phyloP scores from a whole-genome alignment of 1,140 invertebrate genomes.

The Alviniconcha marisindica region DNA sequence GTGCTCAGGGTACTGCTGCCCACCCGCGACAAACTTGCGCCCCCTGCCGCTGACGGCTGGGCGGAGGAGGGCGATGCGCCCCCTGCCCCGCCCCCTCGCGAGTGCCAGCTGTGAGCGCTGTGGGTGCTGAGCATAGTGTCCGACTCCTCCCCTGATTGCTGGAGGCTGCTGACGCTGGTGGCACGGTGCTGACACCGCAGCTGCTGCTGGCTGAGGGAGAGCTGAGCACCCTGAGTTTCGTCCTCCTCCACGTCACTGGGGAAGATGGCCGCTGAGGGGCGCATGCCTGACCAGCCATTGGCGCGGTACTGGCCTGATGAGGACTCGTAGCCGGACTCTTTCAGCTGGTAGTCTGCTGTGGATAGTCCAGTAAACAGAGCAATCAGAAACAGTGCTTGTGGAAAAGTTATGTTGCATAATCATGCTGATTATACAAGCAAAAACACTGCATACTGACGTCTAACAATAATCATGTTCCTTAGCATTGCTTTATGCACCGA shows the following conservation, averaged over 20 bases:
- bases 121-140: constrained; percentile 69
- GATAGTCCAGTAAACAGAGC: no score
- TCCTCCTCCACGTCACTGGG: constrained; percentile 69
- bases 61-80: background rate
- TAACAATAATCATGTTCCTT: no score
- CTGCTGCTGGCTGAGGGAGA: constrained; percentile 56
- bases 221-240: constrained; percentile 44
- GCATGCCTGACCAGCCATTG: constrained; percentile 45
- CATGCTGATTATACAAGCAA: no score
- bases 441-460: no score
- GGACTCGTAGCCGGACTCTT: constrained; percentile 70
- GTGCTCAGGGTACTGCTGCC: constrained; percentile 54
- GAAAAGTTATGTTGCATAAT: no score
- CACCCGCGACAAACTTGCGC: background rate
- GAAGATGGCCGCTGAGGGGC: constrained; percentile 61
- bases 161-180: constrained; percentile 64
- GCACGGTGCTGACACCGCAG: constrained; percentile 36
- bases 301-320: constrained; percentile 65
- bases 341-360: constrained; percentile 64
- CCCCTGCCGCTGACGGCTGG: no score
- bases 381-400: no score
- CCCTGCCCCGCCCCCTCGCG: constrained; percentile 37
- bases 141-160: constrained; percentile 67
- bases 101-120: constrained; percentile 63
- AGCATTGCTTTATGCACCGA: no score